Evolutionary conservation across 2,888 invertebrate species (phyloP), one percentile per base, ranked within the genome.

Genomic region (Andrena dorsata): DNA sequence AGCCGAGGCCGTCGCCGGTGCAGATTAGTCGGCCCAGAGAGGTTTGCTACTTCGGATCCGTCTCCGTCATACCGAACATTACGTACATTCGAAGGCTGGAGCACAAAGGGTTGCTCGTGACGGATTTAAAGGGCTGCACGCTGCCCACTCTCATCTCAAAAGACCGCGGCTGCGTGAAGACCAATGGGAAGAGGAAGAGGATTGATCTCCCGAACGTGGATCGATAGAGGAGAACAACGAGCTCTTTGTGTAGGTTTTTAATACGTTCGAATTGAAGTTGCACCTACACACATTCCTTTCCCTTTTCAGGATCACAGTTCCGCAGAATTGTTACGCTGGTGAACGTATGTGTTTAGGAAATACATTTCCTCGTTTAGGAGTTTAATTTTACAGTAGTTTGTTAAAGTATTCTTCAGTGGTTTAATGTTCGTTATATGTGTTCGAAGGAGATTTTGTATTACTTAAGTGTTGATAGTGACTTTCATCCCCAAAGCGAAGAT

Each of bases 1-100:
- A 78, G 58, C 51, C 76, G 0, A 79, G 81, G 0, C 64, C 13
- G 10, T 53, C 53, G 0, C n/a, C 80, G 41, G 8, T 69, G 56
- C 79, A 74, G 16, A 76, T 80, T 6, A 70, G 28, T 66, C 80
- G 71, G 3, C 72, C 78, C 3, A 75, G 82, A 23, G 83, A 85
- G 30, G 63, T 90, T 7, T 87, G 90, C 53, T 90, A 90, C 64
- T 86, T 91, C 20, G 92, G 92, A 1, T 86, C 92, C 13, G 87
- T 91, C 61, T 92, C 90, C 7, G 86, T 91, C 4, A 83, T 87
- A 26, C 91, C 91, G 0, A 92, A 92, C 70, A 88, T 91, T 26
- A 92, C 90, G 6, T 92, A 91, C 35, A 90, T 92, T 61, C 89
- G 88, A 35, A 88, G 89, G 32, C 51, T 91, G 20, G 90, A 92